Evolutionary conservation across 1,140 invertebrate species (phyloP), one percentile per base, ranked within the genome.

Genomic region (Ganaspis sp.): DNA sequence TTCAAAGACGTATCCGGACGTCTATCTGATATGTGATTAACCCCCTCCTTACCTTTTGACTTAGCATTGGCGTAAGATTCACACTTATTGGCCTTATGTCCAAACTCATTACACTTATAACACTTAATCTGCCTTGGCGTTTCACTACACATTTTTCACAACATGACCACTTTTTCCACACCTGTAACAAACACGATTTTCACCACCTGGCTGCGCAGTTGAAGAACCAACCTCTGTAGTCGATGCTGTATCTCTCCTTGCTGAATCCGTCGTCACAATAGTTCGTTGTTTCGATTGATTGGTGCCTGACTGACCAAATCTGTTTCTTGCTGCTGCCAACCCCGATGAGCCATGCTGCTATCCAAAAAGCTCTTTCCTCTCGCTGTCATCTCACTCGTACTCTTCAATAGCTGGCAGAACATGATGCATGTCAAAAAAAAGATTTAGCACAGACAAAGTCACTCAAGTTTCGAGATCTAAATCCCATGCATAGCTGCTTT

Each of bases 361-460:
- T 23, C 37, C 69, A 1, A 4, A 29, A 34, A 70, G 69, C 9
- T 70, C 15, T 26, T 26, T n/a, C 26, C 69, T 1, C 26, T 70
- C 69, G 5, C 3, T 6, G 15, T 71, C 70, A 5, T 3, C 70
- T 4, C 17, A 40, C 34, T 71, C 70, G 11, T 71, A 71, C 34
- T 71, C 70, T 17, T 71, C 70, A 3, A 71, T n/a, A 4, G 70
- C 1, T 37, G 9, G 29, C 6, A 71, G 4, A 15, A 71, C 1
- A 19, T 71, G 15, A 71, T 71, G 34, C 15, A 42, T 17, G 34
- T 71, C 38, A 15, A 15, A 42, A n/a, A 19, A 71, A 71, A 9
- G 15, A 29, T 38, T 71, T 71, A 1, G 34, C 70, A 19, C 29
- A 3, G 37, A 71, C 40, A 34, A 4, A 71, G 17, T 71, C 70